These are phyloP conservation scores for Python bivittatus DNA, from an alignment of 2,113 vertebrate genomes.

Conservation along the genomic window DNA sequence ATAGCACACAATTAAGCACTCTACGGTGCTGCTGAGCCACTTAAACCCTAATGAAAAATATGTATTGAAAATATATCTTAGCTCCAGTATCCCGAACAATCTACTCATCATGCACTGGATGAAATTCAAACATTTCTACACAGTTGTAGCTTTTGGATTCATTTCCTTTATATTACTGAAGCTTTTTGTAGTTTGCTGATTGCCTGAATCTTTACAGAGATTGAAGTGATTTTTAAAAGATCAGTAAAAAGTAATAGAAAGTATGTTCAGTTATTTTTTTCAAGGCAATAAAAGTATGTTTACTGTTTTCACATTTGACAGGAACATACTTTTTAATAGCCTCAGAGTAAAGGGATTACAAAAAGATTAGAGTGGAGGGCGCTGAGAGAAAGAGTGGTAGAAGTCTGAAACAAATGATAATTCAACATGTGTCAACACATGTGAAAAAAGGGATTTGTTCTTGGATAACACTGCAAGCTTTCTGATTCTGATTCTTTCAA, in stretches of 20 bases:
- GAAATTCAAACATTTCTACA: not conserved
- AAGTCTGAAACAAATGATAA: not conserved
- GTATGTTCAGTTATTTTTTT: not conserved
- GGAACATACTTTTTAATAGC: not conserved
- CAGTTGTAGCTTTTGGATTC: not conserved
- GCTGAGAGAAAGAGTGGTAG: not conserved
- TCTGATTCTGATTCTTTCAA: not conserved
- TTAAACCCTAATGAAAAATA: not conserved
- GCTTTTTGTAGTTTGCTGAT: not conserved
- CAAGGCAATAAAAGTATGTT: not conserved
- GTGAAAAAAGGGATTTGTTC: not conserved
- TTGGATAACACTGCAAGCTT: not conserved
- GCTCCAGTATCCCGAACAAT: not conserved
- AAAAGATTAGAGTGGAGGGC: not conserved
- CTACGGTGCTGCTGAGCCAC: slow-evolving; percentile 5
- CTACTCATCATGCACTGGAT: not conserved
- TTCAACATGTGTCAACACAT: not conserved
- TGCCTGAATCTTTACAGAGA: not conserved
- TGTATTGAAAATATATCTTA: not conserved
- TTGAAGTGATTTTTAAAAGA: not conserved
- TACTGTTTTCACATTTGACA: not conserved
- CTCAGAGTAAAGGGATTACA: not conserved
- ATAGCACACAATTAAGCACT: slow-evolving; percentile 13
- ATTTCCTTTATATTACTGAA: not conserved
- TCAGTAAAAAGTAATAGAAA: not conserved